A percentile compares a stretch with the other conserved stretches of the same genome.
phyloP scores from a whole-genome alignment of 2,888 invertebrate genomes.

The Galeruca laticollis region DNA sequence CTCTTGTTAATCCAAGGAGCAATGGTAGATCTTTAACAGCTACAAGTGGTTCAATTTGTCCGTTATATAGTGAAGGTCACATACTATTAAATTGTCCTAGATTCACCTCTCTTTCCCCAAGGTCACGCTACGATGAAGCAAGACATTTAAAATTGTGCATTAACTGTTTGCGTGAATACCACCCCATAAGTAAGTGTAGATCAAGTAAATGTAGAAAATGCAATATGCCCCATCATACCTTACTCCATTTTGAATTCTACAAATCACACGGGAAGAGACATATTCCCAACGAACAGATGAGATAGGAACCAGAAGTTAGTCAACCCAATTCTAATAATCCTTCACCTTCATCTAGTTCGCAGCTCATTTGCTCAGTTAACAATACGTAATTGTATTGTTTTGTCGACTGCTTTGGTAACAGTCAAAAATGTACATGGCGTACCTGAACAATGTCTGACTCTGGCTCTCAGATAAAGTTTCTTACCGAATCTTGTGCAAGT shows the following conservation, averaged over 20 bases:
- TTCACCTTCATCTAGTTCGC: neutral
- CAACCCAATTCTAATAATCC: slow-evolving; percentile 6
- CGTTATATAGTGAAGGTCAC: neutral
- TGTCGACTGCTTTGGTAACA: slow-evolving; percentile 24
- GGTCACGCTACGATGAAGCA: too few species aligned
- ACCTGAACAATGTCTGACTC: slow-evolving; percentile 20
- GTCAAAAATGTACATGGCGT: slow-evolving; percentile 13
- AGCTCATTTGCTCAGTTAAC: neutral
- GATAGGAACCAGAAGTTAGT: slow-evolving; percentile 6
- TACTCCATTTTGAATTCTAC: neutral
- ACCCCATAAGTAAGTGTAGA: too few species aligned
- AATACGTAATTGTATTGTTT: slow-evolving; percentile 19
- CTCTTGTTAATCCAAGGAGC: too few species aligned
- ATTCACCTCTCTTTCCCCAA: too few species aligned
- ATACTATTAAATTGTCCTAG: too few species aligned
- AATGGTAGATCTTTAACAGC: neutral
- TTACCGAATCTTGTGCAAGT: too few species aligned
- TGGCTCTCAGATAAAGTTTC: slow-evolving; percentile 31
- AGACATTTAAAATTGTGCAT: too few species aligned
- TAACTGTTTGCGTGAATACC: too few species aligned
- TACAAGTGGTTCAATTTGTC: neutral
- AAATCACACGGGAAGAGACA: neutral
- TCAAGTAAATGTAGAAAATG: neutral
- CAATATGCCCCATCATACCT: neutral
- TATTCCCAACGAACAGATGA: slow-evolving; percentile 3